phyloP scores from a whole-genome alignment of 1,140 invertebrate species.

The Ceratoteleas bidentatus region DNA sequence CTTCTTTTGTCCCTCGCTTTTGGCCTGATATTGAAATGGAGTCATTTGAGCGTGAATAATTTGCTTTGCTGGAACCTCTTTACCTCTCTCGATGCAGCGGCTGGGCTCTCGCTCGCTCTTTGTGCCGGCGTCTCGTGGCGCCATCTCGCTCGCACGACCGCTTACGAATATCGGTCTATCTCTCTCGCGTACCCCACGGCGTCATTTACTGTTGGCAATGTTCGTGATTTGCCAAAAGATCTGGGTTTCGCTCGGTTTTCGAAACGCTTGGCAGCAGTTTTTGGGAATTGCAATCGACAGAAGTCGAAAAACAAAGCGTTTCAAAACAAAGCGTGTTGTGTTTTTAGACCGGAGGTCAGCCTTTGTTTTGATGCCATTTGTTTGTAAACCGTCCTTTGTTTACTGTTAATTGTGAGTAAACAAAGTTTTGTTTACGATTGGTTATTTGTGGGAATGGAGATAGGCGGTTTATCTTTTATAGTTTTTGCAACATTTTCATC shows the following conservation, averaged over 20 bases:
- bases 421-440: too few species aligned
- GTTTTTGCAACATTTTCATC: too few species aligned
- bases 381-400: too few species aligned
- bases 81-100: slow-evolving; percentile 65
- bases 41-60: slow-evolving; percentile 83
- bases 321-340: too few species aligned
- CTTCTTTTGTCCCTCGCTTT: slow-evolving; percentile 82
- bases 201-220: slow-evolving; percentile 54
- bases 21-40: slow-evolving; percentile 82
- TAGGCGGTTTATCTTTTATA: too few species aligned
- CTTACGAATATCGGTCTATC: slow-evolving; percentile 51
- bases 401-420: too few species aligned
- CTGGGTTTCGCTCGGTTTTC: too few species aligned
- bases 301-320: background rate
- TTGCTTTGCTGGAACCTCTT: slow-evolving; percentile 79
- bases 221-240: slow-evolving; percentile 34
- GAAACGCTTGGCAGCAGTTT: background rate
- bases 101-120: slow-evolving; percentile 49
- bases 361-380: too few species aligned
- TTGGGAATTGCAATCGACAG: background rate
- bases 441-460: too few species aligned
- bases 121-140: slow-evolving; percentile 44
- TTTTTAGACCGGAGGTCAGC: too few species aligned
- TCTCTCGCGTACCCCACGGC: slow-evolving; percentile 42
- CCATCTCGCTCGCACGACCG: slow-evolving; percentile 59